Evolutionary conservation across 1,140 invertebrate species (phyloP), one percentile per base, ranked within the genome.

Genomic region (Drosophila santomea): DNA sequence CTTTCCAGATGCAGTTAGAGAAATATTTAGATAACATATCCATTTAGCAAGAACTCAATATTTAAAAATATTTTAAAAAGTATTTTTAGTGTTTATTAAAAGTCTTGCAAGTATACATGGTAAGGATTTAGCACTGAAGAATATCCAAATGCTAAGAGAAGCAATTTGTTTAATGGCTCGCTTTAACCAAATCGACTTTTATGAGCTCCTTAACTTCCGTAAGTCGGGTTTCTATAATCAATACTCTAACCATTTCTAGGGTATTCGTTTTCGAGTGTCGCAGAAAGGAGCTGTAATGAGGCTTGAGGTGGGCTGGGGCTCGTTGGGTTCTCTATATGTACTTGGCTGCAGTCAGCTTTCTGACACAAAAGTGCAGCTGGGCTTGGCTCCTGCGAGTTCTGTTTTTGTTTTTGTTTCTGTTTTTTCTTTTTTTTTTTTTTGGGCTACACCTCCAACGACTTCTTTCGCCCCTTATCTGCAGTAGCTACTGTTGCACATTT

Each of bases 321-420:
- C 59, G 23, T 39, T 67, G 57, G 54, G 67, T 67, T 67, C 57
- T 38, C 64, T 54, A 59, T 64, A 45, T 35, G 43, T 51, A 35
- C 45, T 45, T 54, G 59, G 69, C 64, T 73, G 74, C 39, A 59
- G 44, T 41, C 56, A 61, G 66, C 63, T 82, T 72, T 79, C 66
- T 74, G 76, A 89, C 83, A 83, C 77, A 68, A 83, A 89, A 89
- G 60, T 88, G 84, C 84, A 89, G 84, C 83, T 88, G 83, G 83
- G 83, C 84, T 89, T 83, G 73, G 73, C 73, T 60, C 28, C 73
- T 76, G 51, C 28, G 17, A 47, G 72, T 50, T 57, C 51, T 74
- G 7, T 56, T 6, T 74, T 57, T 32, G 28, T 32, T 32, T 32
- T 8, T 32, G 28, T 7, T 17, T 17, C 17, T 17, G 17, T 17